Evolutionary conservation across 2,113 vertebrate species (phyloP).

Genomic region (Takifugu flavidus): DNA sequence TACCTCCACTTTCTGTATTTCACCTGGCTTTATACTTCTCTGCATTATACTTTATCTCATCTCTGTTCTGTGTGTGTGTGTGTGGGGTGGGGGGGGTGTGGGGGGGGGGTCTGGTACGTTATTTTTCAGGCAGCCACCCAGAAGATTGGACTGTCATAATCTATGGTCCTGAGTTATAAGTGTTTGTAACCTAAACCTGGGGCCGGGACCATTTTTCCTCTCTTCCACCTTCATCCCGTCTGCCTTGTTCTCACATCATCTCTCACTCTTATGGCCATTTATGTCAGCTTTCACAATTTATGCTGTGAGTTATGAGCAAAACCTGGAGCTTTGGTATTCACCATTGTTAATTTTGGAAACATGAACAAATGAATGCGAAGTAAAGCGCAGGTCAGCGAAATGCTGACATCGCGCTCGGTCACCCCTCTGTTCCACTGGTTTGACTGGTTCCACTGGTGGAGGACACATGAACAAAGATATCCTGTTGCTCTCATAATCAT

Average conservation of each 20-base stretch:
- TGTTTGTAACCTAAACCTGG: conserved; percentile 72
- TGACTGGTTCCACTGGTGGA: too few relatives aligned
- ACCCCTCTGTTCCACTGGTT: too few relatives aligned
- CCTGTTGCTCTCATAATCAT: too few relatives aligned
- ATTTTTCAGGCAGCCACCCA: conserved; percentile 75
- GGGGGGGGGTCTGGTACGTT: conserved; percentile 31
- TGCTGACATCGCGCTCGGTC: too few relatives aligned
- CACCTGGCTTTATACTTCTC: conserved; percentile 49
- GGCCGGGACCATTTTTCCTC: conserved; percentile 59
- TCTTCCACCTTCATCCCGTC: conserved; percentile 19
- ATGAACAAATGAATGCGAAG: too few relatives aligned
- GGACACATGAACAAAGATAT: too few relatives aligned
- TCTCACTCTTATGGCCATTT: conserved; percentile 44
- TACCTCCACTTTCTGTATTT: conserved; percentile 40
- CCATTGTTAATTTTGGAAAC: too few relatives aligned
- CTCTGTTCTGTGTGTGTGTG: conserved; percentile 30
- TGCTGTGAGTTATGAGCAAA: conserved; percentile 32
- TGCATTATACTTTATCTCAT: conserved; percentile 52
- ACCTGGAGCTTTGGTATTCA: background rate
- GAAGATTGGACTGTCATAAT: conserved; percentile 80
- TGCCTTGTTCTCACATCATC: conserved; percentile 28
- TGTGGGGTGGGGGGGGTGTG: too few relatives aligned
- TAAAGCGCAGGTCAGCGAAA: too few relatives aligned
- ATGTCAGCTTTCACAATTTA: conserved; percentile 29
- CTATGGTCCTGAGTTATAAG: conserved; percentile 79